A percentile compares a stretch with the other conserved stretches of the same genome.
Conservation (phyloP, 2,888 invertebrate species). For the Eupithecia tripunctaria region DNA sequence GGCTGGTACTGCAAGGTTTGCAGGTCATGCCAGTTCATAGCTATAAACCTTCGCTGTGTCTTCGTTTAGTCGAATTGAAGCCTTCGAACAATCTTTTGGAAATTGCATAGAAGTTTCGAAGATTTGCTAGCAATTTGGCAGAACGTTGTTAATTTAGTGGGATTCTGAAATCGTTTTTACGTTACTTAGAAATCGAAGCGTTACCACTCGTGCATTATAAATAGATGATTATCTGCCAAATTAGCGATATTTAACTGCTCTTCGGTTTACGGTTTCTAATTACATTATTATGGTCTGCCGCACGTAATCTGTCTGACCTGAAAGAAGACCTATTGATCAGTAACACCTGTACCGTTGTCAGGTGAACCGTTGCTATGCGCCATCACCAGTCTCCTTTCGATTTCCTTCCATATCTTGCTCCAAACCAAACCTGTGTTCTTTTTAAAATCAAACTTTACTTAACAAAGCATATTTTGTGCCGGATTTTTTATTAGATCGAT, state of each 20-base stretch:
- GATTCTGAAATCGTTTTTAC: neutral
- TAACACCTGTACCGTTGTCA: conserved; percentile 57
- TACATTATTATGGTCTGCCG: conserved; percentile 16
- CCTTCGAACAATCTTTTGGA: neutral
- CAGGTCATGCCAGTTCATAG: conserved; percentile 37
- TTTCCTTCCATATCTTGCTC: conserved; percentile 35
- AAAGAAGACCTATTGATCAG: conserved; percentile 51
- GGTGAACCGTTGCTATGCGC: conserved; percentile 61
- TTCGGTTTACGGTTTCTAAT: conserved; percentile 18
- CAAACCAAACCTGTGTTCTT: conserved; percentile 13
- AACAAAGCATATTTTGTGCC: conserved; percentile 10
- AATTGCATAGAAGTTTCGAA: neutral
- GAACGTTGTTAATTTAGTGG: neutral
- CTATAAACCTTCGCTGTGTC: conserved; percentile 39
- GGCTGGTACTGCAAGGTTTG: conserved; percentile 32
- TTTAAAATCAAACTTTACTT: neutral
- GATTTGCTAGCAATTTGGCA: neutral
- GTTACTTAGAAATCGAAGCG: conserved; percentile 10
- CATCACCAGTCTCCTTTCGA: conserved; percentile 47
- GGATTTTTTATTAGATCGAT: conserved; percentile 19
- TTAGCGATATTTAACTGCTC: neutral
- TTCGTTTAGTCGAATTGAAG: conserved; percentile 13
- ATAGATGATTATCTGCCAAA: conserved; percentile 8
- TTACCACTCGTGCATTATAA: conserved; percentile 12
- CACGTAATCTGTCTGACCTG: conserved; percentile 32